These are phyloP conservation scores for Porites rus DNA, from an alignment of 92 coral and sea anemone species.

Conservation along the genomic window DNA sequence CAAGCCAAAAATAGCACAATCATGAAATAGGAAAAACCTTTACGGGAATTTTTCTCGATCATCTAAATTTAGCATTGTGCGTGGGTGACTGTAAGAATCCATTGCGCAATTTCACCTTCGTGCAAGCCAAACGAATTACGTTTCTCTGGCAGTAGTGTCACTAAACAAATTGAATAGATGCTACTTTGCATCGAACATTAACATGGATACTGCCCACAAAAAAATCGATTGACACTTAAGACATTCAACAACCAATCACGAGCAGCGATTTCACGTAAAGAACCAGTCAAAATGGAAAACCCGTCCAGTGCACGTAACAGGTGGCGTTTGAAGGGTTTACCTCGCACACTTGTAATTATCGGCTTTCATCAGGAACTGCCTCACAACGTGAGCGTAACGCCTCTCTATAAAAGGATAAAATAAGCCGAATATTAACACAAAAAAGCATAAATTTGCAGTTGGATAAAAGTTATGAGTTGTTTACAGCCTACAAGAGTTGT, in stretches of 20 bases:
- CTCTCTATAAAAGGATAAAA: neutral
- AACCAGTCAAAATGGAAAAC: conserved; percentile 41
- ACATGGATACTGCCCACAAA: conserved; percentile 52
- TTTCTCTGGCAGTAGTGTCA: neutral
- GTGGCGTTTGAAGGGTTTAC: conserved; percentile 39
- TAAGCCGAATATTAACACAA: neutral
- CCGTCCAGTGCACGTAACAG: conserved; percentile 44
- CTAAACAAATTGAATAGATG: conserved; percentile 2
- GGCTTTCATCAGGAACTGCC: neutral
- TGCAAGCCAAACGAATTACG: conserved; percentile 10
- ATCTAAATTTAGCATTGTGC: neutral
- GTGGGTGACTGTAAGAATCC: neutral
- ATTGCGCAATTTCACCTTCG: neutral
- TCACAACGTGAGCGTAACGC: neutral
- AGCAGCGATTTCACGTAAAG: neutral
- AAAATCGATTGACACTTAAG: conserved; percentile 34
- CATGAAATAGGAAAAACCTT: neutral
- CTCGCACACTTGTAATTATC: conserved; percentile 15
- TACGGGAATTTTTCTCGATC: neutral
- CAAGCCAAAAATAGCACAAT: neutral
- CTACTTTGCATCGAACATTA: conserved; percentile 17
- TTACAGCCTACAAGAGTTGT: conserved; percentile 12
- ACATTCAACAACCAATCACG: conserved; percentile 13
- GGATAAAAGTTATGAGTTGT: conserved; percentile 18
- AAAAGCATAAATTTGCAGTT: neutral